Evolutionary conservation across 2,888 invertebrate species (phyloP), one percentile per base, ranked within the genome.

Genomic region (Drosophila suboccidentalis): DNA sequence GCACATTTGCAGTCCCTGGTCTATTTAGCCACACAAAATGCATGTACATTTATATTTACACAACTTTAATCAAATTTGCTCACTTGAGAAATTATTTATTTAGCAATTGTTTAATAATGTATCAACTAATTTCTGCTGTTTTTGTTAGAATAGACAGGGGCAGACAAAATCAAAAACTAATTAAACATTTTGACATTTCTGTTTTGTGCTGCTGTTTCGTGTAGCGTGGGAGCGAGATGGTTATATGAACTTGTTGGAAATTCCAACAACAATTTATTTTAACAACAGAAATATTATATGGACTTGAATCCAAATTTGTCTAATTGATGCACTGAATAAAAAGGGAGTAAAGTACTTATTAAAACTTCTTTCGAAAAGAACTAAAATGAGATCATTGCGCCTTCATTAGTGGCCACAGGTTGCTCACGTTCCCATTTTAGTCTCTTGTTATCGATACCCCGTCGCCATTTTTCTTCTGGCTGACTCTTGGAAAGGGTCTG

Each of bases 391-490:
- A 47, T 10, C 13, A 36, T 17, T 15, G 36, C 2, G 26, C 3
- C 9, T 5, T 19, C 17, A 36, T 29, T 46, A 3, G 50, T 50
- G 75, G 47, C 78, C 65, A 87, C 84, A 87, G 87, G 83, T 83
- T 87, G 87, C 69, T 76, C 66, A 75, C 75, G 83, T 75, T 80
- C 78, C 68, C 69, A 64, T 66, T 71, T 71, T 59, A 32, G 49
- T 65, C 32, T 60, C 67, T 69, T 80, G 87, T 86, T 86, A 86
- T 87, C 86, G 86, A 89, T 89, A 89, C 83, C 82, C 77, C 79
- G 87, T 90, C 91, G 91, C 91, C 91, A 91, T 91, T 91, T 91
- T 91, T 86, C 79, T 90, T 84, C 62, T 59, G 67, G 44, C 62
- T 59, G 67, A 44, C 68, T 68, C 63, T 82, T 76, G 80, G 87